These are phyloP conservation scores for Apteryx owenii DNA, from an alignment of 2,113 vertebrate genomes.

Conservation along the genomic window DNA sequence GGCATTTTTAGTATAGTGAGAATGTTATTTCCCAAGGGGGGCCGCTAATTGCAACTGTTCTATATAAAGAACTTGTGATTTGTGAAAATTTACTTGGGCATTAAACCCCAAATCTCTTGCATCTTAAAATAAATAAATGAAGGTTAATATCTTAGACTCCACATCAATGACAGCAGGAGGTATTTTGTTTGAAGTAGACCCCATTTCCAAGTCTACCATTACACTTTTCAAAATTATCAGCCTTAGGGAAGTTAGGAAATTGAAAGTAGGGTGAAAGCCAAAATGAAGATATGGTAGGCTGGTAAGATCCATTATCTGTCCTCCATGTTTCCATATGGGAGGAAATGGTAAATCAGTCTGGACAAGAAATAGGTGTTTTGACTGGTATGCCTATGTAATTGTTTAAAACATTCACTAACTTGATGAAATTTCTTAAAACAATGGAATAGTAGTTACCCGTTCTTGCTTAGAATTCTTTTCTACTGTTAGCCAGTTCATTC, in stretches of 20 bases:
- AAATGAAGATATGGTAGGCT: neutral
- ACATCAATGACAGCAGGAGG: neutral
- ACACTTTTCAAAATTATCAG: neutral
- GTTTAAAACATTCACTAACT: neutral
- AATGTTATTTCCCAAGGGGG: neutral
- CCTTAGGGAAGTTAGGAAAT: neutral
- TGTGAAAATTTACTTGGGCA: neutral
- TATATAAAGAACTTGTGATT: neutral
- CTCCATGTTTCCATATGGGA: neutral
- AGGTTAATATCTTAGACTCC: neutral
- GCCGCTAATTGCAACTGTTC: neutral
- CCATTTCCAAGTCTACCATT: neutral
- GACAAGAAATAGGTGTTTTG: neutral
- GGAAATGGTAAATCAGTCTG: neutral
- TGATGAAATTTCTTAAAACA: neutral
- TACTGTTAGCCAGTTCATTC: neutral
- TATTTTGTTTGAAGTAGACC: neutral
- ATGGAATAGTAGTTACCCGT: neutral
- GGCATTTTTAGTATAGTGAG: neutral
- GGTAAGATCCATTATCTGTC: neutral
- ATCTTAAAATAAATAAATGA: neutral
- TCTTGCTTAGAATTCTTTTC: neutral
- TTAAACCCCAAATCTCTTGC: neutral
- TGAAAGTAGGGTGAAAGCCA: neutral
- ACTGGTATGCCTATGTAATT: neutral